Evolutionary conservation across 2,797 vertebrate species (phyloP).

Genomic region (Macropodus opercularis): DNA sequence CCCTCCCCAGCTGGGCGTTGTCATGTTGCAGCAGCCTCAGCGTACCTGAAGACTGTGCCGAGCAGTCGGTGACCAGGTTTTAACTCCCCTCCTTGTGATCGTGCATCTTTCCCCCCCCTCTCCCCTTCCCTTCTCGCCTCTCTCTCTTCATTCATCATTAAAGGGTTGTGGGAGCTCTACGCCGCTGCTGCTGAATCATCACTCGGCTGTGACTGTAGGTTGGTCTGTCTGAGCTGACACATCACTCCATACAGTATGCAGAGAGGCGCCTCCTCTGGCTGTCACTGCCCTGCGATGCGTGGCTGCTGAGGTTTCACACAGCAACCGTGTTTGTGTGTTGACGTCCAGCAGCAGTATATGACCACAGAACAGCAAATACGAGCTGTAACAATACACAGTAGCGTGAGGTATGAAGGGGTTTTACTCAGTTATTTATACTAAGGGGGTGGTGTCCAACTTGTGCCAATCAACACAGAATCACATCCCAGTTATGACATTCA

Average conservation of each 20-base stretch:
- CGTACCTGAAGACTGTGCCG: conserved; percentile 39
- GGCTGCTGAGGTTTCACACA: conserved; percentile 20
- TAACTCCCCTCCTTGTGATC: conserved; percentile 12
- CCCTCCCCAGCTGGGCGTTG: conserved; percentile 40
- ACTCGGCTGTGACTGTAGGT: conserved; percentile 57
- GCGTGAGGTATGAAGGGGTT: conserved; percentile 12
- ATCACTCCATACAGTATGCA: conserved; percentile 51
- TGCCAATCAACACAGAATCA: conserved; percentile 11
- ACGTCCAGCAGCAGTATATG: conserved; percentile 2
- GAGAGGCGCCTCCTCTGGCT: conserved; percentile 33
- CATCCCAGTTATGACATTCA: conserved; percentile 13
- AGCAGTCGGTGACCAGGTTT: conserved; percentile 32
- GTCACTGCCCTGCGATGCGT: conserved; percentile 11
- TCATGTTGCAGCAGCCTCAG: conserved; percentile 52
- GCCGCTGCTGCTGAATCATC: conserved; percentile 74
- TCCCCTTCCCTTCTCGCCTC: conserved; percentile 43
- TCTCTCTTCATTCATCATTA: conserved; percentile 55
- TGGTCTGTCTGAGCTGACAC: conserved; percentile 63
- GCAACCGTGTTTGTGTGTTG: conserved; percentile 10
- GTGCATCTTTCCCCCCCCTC: conserved; percentile 10
- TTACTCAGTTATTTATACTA: conserved; percentile 62
- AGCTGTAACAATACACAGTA: background rate
- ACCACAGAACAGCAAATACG: background rate
- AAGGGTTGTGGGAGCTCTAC: conserved; percentile 37
- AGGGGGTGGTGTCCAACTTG: conserved; percentile 42